phyloP scores from a whole-genome alignment of 2,797 vertebrate genomes.

The Cossypha caffra region DNA sequence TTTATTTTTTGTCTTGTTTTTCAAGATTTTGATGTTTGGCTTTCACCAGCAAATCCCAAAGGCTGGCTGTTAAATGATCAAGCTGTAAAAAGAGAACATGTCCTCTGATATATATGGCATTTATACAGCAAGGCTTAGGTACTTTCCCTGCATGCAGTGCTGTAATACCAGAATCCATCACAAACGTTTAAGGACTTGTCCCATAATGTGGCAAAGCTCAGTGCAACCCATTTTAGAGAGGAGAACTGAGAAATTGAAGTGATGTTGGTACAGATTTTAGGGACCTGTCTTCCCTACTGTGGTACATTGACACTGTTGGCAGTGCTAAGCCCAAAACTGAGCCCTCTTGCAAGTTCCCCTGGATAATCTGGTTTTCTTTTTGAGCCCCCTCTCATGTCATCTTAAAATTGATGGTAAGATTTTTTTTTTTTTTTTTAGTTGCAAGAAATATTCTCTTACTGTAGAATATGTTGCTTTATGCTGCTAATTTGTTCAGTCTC shows the following conservation, averaged over 20 bases:
- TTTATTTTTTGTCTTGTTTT: not conserved
- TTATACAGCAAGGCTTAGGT: not conserved
- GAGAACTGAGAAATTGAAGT: not conserved
- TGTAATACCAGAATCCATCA: not conserved
- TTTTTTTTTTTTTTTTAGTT: not conserved
- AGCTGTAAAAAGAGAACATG: not conserved
- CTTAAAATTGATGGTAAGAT: not conserved
- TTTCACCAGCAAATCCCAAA: not conserved
- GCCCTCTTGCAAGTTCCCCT: not conserved
- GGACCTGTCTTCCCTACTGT: accelerated
- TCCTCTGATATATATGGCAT: accelerated
- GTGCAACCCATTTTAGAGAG: not conserved
- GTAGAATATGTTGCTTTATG: not conserved
- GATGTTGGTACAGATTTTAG: not conserved
- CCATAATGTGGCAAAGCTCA: accelerated
- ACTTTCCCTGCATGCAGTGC: accelerated
- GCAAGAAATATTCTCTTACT: not conserved
- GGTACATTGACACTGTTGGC: not conserved
- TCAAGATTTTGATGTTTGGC: not conserved
- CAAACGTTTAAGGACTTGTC: not conserved
- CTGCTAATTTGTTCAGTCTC: not conserved
- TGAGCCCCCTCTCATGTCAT: not conserved
- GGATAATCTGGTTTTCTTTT: not conserved
- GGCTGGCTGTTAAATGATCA: not conserved
- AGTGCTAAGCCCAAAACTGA: not conserved